Evolutionary conservation across 2,797 vertebrate species (phyloP), one percentile per base, ranked within the genome.

Genomic region (Enteromius fasciolatus): DNA sequence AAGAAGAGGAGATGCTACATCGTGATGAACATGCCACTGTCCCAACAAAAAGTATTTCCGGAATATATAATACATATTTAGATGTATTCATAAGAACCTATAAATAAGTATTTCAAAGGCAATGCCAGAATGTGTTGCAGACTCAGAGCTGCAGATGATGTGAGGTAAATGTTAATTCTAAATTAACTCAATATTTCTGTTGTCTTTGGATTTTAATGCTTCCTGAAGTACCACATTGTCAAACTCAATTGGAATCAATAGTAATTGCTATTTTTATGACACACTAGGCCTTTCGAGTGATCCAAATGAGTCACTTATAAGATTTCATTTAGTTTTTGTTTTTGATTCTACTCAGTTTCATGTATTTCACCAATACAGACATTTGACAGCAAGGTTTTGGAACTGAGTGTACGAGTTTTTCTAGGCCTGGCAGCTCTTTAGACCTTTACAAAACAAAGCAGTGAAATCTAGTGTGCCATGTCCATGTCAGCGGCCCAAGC

Each of bases 401-500:
- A 63, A 46, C 15, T 8, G 3, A 76, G 52, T 25, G n/a, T 15
- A 23, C 25, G 1, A 59, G 52, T 69, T 69, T 59, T 59, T 59
- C 6, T 7, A 70, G 5, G 18, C 14, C 39, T 72, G 52, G 78
- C 36, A 72, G 10, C 6, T 61, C 11, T 72, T 72, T 8, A 28
- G 59, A 11, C 25, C 2, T 39, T 57, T 59, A 46, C n/a, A 3
- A 69, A 28, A 70, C 23, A 44, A 69, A 74, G 54, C 18, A 39
- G 2, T 44, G 63, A 46, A 76, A 54, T 76, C 28, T 66, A 81
- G 61, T 33, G 79, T 76, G 72, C 67, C 61, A 50, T 54, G 46
- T 83, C 78, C 3, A 12, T 57, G 33, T 59, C 41, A 72, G 1
- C 5, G 1, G 63, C 78, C 77, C 67, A 84, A 76, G 50, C 75